These are phyloP conservation scores for Steinernema feltiae DNA, from an alignment of 1,140 invertebrate species.

Conservation along the genomic window DNA sequence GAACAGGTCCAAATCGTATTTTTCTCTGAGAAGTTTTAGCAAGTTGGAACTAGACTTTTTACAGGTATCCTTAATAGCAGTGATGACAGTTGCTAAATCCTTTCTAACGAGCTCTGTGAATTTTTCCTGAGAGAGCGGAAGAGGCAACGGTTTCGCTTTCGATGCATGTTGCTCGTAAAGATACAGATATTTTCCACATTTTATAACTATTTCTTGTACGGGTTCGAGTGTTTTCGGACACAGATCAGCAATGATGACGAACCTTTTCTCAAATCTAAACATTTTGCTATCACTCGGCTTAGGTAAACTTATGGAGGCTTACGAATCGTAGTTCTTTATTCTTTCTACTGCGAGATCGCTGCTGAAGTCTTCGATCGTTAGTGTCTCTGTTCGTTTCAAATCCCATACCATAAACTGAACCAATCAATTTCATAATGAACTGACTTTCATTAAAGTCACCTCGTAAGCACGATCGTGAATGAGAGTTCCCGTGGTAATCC, in stretches of 20 bases:
- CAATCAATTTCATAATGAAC: neutral
- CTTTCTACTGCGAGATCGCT: neutral
- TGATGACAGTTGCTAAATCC: neutral
- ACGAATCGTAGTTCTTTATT: neutral
- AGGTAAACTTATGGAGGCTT: neutral
- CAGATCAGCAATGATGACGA: neutral
- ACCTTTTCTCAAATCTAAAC: neutral
- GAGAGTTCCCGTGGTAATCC: neutral
- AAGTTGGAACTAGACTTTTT: neutral
- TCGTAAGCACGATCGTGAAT: neutral
- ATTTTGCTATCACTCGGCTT: neutral
- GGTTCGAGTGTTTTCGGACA: neutral
- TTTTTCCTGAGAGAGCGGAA: neutral
- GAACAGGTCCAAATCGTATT: conserved; percentile 1
- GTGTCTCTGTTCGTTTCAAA: neutral
- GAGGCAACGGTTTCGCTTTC: neutral
- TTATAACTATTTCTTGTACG: neutral
- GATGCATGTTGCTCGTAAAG: neutral
- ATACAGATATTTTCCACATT: neutral
- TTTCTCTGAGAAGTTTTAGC: neutral
- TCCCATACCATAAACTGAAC: neutral
- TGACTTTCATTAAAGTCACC: neutral
- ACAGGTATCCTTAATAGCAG: neutral
- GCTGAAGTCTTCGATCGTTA: neutral
- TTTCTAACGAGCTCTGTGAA: neutral